These are phyloP conservation scores for Ganaspis brasiliensis DNA, from an alignment of 2,888 invertebrate genomes.

Conservation along the genomic window DNA sequence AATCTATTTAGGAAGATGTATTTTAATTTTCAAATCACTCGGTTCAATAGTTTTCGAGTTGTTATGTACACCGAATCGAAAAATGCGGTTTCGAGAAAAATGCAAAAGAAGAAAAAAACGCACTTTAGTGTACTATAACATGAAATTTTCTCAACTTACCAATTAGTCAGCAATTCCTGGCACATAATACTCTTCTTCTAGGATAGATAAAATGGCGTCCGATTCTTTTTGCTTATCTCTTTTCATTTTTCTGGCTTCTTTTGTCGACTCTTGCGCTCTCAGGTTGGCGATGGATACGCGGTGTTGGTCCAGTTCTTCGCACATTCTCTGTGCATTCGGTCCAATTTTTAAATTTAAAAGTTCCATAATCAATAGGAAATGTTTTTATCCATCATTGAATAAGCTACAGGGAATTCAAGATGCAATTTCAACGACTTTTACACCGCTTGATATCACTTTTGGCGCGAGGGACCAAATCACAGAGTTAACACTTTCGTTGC, in stretches of 20 bases:
- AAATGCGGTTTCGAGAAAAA: background rate
- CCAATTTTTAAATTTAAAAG: constrained; percentile 38
- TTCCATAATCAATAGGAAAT: constrained; percentile 45
- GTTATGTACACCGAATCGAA: background rate
- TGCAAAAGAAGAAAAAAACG: background rate
- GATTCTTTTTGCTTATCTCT: constrained; percentile 11
- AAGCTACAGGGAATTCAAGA: constrained; percentile 41
- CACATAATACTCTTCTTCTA: background rate
- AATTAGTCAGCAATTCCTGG: background rate
- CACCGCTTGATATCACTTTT: constrained; percentile 50
- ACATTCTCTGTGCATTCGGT: constrained; percentile 29
- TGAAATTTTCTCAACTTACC: background rate
- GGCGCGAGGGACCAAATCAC: constrained; percentile 51
- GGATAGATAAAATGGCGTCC: background rate
- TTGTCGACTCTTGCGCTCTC: constrained; percentile 13
- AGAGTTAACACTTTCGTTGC: constrained; percentile 43
- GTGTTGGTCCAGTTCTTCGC: background rate
- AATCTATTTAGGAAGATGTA: background rate
- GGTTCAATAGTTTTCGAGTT: too few species aligned
- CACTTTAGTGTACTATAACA: background rate
- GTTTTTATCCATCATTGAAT: constrained; percentile 51
- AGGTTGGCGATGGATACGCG: constrained; percentile 2
- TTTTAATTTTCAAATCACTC: background rate
- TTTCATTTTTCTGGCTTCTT: constrained; percentile 22
- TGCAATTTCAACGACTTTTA: constrained; percentile 48